phyloP scores from a whole-genome alignment of 2,797 vertebrate species.

The Brotula barbata region DNA sequence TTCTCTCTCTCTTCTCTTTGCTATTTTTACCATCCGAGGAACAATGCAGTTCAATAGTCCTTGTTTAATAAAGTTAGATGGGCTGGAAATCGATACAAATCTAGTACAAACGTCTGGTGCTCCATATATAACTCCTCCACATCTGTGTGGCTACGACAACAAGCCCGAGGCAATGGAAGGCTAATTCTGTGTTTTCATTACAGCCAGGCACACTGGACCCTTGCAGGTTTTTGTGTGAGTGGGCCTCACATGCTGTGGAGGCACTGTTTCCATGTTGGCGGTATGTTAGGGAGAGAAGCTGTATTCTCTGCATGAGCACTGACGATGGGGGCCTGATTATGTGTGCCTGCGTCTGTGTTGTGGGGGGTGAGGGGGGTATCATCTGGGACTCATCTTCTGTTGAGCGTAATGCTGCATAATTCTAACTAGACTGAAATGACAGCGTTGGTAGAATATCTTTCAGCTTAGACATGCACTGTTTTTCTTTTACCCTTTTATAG shows the following conservation, averaged over 20 bases:
- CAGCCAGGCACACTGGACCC: conserved; percentile 42
- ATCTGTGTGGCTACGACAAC: conserved; percentile 59
- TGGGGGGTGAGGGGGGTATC: conserved; percentile 15
- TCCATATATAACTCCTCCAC: conserved; percentile 26
- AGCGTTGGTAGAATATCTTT: conserved; percentile 31
- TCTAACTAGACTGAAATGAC: conserved; percentile 8
- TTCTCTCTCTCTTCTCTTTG: background rate
- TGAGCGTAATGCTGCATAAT: too few relatives aligned
- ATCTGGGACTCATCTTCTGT: conserved; percentile 34
- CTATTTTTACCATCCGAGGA: background rate
- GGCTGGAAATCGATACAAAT: conserved; percentile 27
- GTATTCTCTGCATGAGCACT: conserved; percentile 48
- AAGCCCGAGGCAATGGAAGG: conserved; percentile 29
- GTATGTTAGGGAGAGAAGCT: conserved; percentile 43
- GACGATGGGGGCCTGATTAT: conserved; percentile 8
- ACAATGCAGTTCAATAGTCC: conserved; percentile 5
- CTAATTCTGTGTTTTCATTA: conserved; percentile 45
- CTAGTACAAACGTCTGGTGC: conserved; percentile 9
- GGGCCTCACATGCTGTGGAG: conserved; percentile 51
- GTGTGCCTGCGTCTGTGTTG: conserved; percentile 7
- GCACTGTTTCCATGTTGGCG: conserved; percentile 55
- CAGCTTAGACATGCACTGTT: conserved; percentile 5
- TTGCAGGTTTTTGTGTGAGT: conserved; percentile 51
- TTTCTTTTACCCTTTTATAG: too few relatives aligned
- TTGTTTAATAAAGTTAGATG: background rate